Percentiles rank a stretch among this genome's conserved stretches.
These are phyloP conservation scores for Eristalinus sepulchralis DNA, from an alignment of 2,888 invertebrate genomes.

Conservation along the genomic window DNA sequence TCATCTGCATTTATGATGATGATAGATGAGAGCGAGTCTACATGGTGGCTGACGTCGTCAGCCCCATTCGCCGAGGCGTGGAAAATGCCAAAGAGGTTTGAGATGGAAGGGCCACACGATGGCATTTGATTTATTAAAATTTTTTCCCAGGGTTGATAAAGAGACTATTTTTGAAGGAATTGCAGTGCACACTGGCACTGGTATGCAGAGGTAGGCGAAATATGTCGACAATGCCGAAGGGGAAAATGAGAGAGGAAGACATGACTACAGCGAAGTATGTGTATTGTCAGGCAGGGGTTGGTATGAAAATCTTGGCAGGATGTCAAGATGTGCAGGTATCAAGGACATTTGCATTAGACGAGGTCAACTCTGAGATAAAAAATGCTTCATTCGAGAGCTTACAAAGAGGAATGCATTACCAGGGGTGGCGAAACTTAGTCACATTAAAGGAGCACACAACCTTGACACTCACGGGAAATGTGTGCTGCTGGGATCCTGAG, in stretches of 20 bases:
- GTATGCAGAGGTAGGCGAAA: neutral
- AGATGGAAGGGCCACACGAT: neutral
- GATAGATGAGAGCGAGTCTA: neutral
- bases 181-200: neutral
- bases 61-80: neutral
- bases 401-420: neutral
- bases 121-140: neutral
- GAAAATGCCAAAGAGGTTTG: neutral
- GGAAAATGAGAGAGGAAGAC: neutral
- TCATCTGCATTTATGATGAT: neutral
- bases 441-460: neutral
- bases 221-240: neutral
- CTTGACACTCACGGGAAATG: neutral
- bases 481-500: neutral
- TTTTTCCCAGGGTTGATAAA: neutral
- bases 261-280: neutral
- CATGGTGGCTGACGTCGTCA: neutral
- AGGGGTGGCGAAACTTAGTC: neutral
- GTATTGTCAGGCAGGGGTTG: neutral
- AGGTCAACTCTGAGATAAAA: neutral
- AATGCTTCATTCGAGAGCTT: neutral
- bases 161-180: neutral
- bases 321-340: neutral
- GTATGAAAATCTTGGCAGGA: neutral
- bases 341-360: neutral